Conservation (phyloP, 1,140 invertebrate genomes). For the Drosophila murphyi region DNA sequence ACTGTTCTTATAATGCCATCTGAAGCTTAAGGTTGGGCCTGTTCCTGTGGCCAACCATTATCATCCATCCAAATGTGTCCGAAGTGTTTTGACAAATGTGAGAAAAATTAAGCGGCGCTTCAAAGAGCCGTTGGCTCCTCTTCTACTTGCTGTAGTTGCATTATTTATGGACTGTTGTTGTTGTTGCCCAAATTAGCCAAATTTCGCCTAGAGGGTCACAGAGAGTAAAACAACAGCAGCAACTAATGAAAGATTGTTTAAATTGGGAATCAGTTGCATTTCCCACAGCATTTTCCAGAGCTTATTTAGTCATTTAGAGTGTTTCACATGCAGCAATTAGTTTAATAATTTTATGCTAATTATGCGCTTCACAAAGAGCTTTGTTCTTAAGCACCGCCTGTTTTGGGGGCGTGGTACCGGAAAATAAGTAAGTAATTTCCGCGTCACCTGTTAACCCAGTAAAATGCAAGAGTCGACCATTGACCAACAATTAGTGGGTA, state of each 20-base stretch:
- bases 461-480: constrained; percentile 54
- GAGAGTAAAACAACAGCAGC: constrained; percentile 3
- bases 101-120: constrained; percentile 66
- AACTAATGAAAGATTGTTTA: constrained; percentile 53
- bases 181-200: constrained; percentile 69
- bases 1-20: constrained; percentile 2
- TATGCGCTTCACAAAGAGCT: constrained; percentile 42
- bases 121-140: constrained; percentile 46
- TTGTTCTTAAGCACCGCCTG: constrained; percentile 54
- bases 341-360: constrained; percentile 79
- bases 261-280: constrained; percentile 60
- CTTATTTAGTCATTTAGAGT: constrained; percentile 32
- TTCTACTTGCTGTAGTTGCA: constrained; percentile 41
- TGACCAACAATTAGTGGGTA: constrained; percentile 71
- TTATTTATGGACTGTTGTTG: constrained; percentile 65
- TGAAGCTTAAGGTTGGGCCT: not conserved
- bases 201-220: constrained; percentile 33
- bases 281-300: constrained; percentile 66
- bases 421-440: constrained; percentile 47
- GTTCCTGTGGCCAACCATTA: not conserved
- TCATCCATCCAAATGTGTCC: not conserved
- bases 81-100: constrained; percentile 72
- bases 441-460: constrained; percentile 76
- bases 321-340: constrained; percentile 73
- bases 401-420: constrained; percentile 60